Evolutionary conservation across 2,113 vertebrate species (phyloP), one percentile per base, ranked within the genome.

Genomic region (Terrapene triunguis): DNA sequence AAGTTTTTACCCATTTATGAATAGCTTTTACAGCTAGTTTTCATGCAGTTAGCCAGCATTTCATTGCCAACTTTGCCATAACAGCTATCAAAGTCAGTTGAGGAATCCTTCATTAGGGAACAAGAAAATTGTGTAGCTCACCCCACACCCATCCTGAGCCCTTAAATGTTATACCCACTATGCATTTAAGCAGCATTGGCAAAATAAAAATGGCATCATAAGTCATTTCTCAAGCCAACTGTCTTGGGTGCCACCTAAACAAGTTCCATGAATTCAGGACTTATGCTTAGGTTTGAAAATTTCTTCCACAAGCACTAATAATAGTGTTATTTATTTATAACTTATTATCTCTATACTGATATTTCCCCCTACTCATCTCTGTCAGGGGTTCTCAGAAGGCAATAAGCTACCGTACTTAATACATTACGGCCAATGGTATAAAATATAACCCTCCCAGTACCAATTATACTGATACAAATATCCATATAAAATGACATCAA

Each of bases 11-110:
- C 54, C 8, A 62, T 86, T 83, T 38, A 11, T 50, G 5, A 55
- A 32, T 44, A 11, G 8, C 8, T 80, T 69, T 51, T 74, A 22
- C n/a, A 19, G 24, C 44, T 82, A 74, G 14, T 50, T 13, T 16
- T 8, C 50, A 48, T 38, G 4, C 80, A 84, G 38, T 1, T 72
- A 59, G 22, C 21, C 35, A 0, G 0, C 1, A 19, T 44, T 87
- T 93, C 76, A 14, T 89, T 91, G 8, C 5, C 74, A 9, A 51
- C 42, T 72, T 91, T 32, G 22, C 10, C 29, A 84, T 22, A 91
- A 65, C 21, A 80, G 25, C 35, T 80, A 80, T 54, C 3, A 72
- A 85, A 90, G 59, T 6, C 7, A 47, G 51, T 72, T 21, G 2
- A 10, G 24, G 54, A 92, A 81, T 69, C 10, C 76, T 2, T 4